These are phyloP conservation scores for Brachyrhaphis roseni DNA, from an alignment of 2,797 vertebrate genomes.

Conservation along the genomic window DNA sequence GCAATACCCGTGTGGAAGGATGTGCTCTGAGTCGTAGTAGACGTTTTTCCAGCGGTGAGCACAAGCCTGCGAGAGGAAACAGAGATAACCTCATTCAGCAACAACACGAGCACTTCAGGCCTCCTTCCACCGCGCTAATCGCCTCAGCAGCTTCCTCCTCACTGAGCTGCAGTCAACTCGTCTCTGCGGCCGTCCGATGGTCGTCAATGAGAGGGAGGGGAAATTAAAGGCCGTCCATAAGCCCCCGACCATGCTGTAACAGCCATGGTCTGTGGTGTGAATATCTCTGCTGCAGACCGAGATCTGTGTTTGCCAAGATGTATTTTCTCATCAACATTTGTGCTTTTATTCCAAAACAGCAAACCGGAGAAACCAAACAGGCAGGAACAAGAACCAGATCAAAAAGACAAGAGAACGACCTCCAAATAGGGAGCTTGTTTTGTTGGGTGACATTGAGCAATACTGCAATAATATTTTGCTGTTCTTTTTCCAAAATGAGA, in stretches of 20 bases:
- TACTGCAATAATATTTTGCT: constrained; percentile 52
- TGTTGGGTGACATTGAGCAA: constrained; percentile 36
- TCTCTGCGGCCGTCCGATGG: constrained; percentile 71
- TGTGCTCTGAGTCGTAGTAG: constrained; percentile 91
- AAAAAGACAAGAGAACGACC: constrained; percentile 42
- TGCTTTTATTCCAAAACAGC: constrained; percentile 43
- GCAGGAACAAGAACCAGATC: constrained; percentile 6
- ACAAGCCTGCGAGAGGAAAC: constrained; percentile 85
- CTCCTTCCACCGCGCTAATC: constrained; percentile 14
- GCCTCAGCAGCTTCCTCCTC: constrained; percentile 36
- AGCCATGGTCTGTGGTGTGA: constrained; percentile 73
- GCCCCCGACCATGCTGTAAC: constrained; percentile 49
- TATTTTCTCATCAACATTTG: constrained; percentile 36
- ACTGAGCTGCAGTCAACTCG: constrained; percentile 60
- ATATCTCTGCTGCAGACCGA: constrained; percentile 51
- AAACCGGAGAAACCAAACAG: constrained; percentile 28
- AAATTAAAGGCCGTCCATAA: constrained; percentile 57
- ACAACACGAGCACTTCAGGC: constrained; percentile 47
- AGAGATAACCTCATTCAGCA: constrained; percentile 16
- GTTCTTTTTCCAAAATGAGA: constrained; percentile 49
- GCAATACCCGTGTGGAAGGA: constrained; percentile 96
- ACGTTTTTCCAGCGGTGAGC: constrained; percentile 99
- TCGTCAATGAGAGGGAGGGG: constrained; percentile 51
- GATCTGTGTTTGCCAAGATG: constrained; percentile 38
- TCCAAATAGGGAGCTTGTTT: constrained; percentile 28